Evolutionary conservation across 2,888 invertebrate species (phyloP).

Genomic region (Bellardia pandia): DNA sequence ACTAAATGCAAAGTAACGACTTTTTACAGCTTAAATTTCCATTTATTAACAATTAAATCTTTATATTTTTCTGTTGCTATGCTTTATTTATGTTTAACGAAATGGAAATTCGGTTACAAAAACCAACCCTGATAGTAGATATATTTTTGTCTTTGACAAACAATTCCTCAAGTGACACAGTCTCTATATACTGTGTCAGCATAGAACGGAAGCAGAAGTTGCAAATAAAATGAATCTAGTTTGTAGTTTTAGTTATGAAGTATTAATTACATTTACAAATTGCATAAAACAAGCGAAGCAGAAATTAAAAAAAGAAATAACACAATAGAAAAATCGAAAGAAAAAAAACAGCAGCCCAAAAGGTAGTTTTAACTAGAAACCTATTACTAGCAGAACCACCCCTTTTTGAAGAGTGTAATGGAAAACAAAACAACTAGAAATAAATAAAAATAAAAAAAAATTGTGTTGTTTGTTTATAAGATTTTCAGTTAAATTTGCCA

Average conservation of each 20-base stretch:
- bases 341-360: conserved; percentile 24
- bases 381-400: conserved; percentile 27
- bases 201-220: conserved; percentile 15
- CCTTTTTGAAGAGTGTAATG: background rate
- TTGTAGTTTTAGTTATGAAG: conserved; percentile 36
- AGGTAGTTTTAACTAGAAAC: conserved; percentile 45
- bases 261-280: conserved; percentile 73
- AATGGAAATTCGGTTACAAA: conserved; percentile 56
- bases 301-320: conserved; percentile 35
- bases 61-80: conserved; percentile 9
- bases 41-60: conserved; percentile 67
- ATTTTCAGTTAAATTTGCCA: conserved; percentile 45
- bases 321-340: background rate
- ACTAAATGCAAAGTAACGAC: conserved; percentile 6
- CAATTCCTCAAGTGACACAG: conserved; percentile 58
- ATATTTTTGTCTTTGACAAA: conserved; percentile 6
- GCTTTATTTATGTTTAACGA: conserved; percentile 53
- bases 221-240: conserved; percentile 30
- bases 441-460: conserved; percentile 17
- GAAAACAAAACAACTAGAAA: background rate
- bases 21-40: conserved; percentile 51
- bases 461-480: conserved; percentile 52
- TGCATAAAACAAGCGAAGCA: conserved; percentile 71
- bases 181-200: conserved; percentile 32
- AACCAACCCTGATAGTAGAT: conserved; percentile 54